Base-by-base conservation (phyloP, 2,797 vertebrate genomes). In the Molossus molossus region DNA sequence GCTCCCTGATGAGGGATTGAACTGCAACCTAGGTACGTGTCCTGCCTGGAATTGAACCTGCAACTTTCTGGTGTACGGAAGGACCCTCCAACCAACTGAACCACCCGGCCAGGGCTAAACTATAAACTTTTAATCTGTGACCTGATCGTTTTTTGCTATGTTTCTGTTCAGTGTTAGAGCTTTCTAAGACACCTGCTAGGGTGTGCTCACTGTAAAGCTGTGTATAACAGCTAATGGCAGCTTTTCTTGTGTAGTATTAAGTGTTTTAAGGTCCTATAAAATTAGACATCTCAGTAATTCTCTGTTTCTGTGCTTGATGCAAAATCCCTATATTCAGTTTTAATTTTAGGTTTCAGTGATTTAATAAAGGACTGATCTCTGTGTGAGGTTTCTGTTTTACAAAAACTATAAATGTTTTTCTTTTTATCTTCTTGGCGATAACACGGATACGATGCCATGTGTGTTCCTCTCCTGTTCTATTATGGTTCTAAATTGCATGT, bases 371-470 rank as follows among this genome's bases (percentile, higher is more conserved):
- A 45, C 53, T 90, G 45, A 17, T 87, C 14, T 87, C 10, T 75
- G 11, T 29, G 14, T 90, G 18, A 14, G 3, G 33, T 72, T 94
- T 72, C 23, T n/a, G 72, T 94, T 88, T 81, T 81, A n/a, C 23
- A 50, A 94, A 95, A 87, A 55, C 17, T 65, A n/a, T 29, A 13
- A 15, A 69, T 82, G 21, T 87, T 86, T 65, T 87, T 75, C 37
- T 75, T 95, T 89, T 89, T n/a, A 64, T 69, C 75, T 85, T 60
- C 33, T 73, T 80, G 33, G 25, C 23, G 69, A n/a, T 80, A 91
- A 55, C 21, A 94, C 20, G 70, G 83, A 80, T 58, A 53, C 70
- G 23, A 14, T 33, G 9, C 25, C 25, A 90, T 0, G 0, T 73
- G 23, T 83, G 33, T 84, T 72, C 4, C 21, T 94, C 8, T 75